These are phyloP conservation scores for Microctenopoma stevenorrisi DNA, from an alignment of 2,797 vertebrate genomes.

Conservation along the genomic window DNA sequence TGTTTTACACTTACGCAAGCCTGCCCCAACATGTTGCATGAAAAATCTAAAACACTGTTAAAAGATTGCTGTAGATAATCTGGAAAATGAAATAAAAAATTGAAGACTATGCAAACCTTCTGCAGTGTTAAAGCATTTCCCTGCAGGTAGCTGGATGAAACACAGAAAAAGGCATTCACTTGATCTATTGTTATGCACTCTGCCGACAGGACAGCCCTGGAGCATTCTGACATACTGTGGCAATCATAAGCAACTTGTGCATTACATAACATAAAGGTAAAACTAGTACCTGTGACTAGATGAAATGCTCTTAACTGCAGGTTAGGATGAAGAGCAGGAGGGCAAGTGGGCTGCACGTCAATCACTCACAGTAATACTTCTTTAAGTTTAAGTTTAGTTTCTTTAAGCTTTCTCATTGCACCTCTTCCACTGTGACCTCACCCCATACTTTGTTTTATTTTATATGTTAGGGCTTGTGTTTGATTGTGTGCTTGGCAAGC, in stretches of 20 bases:
- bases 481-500: not conserved
- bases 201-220: not conserved
- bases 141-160: conserved; percentile 19
- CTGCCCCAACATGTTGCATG: not conserved
- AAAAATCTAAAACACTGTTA: not conserved
- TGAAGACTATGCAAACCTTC: not conserved
- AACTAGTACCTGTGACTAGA: conserved; percentile 18
- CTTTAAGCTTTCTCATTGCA: not conserved
- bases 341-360: conserved; percentile 14
- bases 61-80: not conserved
- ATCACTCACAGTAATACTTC: conserved; percentile 3
- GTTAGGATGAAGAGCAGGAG: not conserved
- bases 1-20: not conserved
- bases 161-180: not conserved
- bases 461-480: conserved; percentile 4
- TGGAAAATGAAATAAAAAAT: not conserved
- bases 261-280: conserved; percentile 23
- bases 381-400: conserved; percentile 10
- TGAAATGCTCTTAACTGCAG: conserved; percentile 1
- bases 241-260: conserved; percentile 29
- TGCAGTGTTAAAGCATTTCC: not conserved
- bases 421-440: conserved; percentile 1
- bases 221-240: not conserved
- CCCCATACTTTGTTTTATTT: conserved; percentile 2
- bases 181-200: conserved; percentile 15